Percentiles rank a stretch among this genome's conserved stretches.
Conservation (phyloP, 2,113 vertebrate species). For the Otus sunia region DNA sequence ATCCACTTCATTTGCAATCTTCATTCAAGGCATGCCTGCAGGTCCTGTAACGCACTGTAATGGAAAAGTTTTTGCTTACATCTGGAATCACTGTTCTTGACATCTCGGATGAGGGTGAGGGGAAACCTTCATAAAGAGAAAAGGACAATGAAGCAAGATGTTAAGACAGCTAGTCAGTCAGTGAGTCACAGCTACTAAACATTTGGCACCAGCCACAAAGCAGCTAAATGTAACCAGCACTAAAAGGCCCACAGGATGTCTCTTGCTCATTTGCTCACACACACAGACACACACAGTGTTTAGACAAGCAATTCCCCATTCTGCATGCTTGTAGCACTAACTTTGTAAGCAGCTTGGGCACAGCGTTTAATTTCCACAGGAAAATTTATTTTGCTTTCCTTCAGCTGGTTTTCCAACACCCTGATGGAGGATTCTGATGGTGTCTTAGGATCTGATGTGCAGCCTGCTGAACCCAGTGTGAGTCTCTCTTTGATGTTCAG, state of each 20-base stretch:
- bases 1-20: not conserved
- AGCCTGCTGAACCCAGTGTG: not conserved
- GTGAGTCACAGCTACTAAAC: constrained; percentile 43
- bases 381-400: not conserved
- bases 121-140: constrained; percentile 11
- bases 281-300: not conserved
- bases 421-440: not conserved
- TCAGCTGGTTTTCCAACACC: not conserved
- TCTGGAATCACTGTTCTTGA: constrained; percentile 34
- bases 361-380: not conserved
- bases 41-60: not conserved
- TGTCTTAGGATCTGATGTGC: not conserved
- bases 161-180: not conserved
- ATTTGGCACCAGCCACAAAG: constrained; percentile 26
- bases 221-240: constrained; percentile 31
- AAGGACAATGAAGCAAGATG: constrained; percentile 36
- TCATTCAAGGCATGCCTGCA: not conserved
- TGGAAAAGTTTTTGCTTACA: not conserved
- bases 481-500: not conserved
- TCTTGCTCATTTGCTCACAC: not conserved
- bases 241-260: not conserved
- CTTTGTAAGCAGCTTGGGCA: not conserved
- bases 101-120: not conserved
- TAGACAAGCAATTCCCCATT: not conserved
- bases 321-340: not conserved